These are phyloP conservation scores for Peromyscus californicus DNA, from an alignment of 2,113 vertebrate genomes.

Conservation along the genomic window DNA sequence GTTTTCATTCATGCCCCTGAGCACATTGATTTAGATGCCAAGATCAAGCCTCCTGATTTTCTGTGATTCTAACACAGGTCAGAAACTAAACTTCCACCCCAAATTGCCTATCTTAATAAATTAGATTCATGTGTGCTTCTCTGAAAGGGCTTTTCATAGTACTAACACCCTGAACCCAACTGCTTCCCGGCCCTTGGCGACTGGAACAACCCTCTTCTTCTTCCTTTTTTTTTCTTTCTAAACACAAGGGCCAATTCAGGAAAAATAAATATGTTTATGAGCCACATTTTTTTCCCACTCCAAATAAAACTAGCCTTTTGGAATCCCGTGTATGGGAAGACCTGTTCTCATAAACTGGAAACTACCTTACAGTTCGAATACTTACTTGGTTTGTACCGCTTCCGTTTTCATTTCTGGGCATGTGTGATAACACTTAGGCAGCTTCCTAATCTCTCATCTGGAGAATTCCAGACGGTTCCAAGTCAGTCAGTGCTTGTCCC, in stretches of 20 bases:
- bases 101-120: conserved; percentile 74
- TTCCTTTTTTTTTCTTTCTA: background rate
- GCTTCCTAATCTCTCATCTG: conserved; percentile 10
- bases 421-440: background rate
- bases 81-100: conserved; percentile 69
- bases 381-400: background rate
- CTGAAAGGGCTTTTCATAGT: conserved; percentile 76
- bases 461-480: background rate
- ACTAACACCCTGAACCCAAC: conserved; percentile 68
- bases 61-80: conserved; percentile 62
- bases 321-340: conserved; percentile 38
- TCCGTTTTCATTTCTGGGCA: background rate
- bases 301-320: conserved; percentile 77
- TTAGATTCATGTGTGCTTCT: conserved; percentile 76
- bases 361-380: conserved; percentile 6
- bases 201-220: conserved; percentile 24
- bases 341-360: conserved; percentile 59
- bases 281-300: conserved; percentile 71
- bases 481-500: background rate
- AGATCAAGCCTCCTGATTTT: conserved; percentile 44
- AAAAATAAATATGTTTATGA: conserved; percentile 80
- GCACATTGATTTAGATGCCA: conserved; percentile 37
- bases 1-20: conserved; percentile 35
- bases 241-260: conserved; percentile 71
- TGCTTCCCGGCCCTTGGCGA: conserved; percentile 54